Conservation (phyloP, 2,113 vertebrate genomes). For the Rhinolophus sinicus region DNA sequence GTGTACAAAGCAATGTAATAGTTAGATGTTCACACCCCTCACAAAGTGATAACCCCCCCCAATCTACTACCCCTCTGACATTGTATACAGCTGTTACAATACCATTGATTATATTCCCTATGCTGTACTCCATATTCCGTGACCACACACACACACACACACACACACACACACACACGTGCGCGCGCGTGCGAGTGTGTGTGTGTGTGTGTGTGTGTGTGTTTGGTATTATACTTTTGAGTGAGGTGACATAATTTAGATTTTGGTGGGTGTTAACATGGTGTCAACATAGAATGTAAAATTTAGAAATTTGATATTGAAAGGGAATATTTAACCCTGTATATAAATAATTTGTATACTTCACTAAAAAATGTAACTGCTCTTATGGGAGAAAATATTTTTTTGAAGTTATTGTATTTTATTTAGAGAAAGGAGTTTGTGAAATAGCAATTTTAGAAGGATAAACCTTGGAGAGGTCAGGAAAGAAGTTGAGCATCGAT, state of each 20-base stretch:
- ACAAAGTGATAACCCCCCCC: too few species aligned
- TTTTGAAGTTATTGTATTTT: background rate
- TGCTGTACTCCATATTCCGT: too few species aligned
- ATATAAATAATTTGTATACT: background rate
- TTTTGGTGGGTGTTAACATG: background rate
- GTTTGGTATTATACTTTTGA: background rate
- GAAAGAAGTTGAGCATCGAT: background rate
- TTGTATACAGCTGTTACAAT: too few species aligned
- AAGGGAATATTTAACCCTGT: background rate
- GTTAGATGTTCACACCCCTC: too few species aligned
- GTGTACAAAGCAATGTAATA: too few species aligned
- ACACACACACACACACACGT: too few species aligned
- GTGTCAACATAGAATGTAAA: background rate
- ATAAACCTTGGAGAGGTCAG: background rate
- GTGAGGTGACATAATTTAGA: slow-evolving; percentile 3
- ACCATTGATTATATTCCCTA: too few species aligned
- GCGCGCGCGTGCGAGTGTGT: too few species aligned
- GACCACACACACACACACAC: too few species aligned
- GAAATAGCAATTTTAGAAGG: background rate
- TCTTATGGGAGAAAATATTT: background rate
- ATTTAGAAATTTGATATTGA: background rate
- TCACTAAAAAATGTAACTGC: background rate
- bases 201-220: too few species aligned
- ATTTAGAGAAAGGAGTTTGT: background rate
- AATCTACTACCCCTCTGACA: too few species aligned